These are phyloP conservation scores for Gordius sp. DNA, from an alignment of 2,888 invertebrate genomes.

Conservation along the genomic window DNA sequence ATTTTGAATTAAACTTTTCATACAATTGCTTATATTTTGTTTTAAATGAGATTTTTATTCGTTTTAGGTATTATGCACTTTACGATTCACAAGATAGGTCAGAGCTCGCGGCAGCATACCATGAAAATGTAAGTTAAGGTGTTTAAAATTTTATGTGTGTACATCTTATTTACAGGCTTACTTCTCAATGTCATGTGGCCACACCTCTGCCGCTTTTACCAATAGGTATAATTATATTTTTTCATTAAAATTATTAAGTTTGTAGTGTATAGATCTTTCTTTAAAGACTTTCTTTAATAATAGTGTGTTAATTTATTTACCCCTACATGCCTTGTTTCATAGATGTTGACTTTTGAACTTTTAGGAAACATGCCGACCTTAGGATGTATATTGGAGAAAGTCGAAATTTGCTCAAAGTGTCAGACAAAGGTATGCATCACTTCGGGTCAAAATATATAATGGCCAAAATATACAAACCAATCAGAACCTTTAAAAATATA, in stretches of 20 bases:
- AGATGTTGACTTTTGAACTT: neutral
- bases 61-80: neutral
- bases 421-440: constrained; percentile 5
- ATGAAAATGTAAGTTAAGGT: constrained; percentile 15
- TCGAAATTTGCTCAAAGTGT: neutral
- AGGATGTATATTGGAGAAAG: neutral
- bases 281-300: too few relatives aligned
- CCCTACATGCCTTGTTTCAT: too few relatives aligned
- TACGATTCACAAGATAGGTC: neutral
- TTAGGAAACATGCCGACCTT: neutral
- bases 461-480: too few relatives aligned
- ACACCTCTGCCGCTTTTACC: neutral
- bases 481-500: too few relatives aligned
- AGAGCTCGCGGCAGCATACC: neutral
- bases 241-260: too few relatives aligned
- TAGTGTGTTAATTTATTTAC: too few relatives aligned
- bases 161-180: constrained; percentile 7
- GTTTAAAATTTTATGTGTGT: too few relatives aligned
- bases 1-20: too few relatives aligned
- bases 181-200: neutral
- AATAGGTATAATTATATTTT: neutral
- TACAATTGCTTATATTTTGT: too few relatives aligned
- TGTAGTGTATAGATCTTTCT: too few relatives aligned
- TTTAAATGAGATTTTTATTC: neutral
- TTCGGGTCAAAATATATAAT: too few relatives aligned